Evolutionary conservation across 2,888 invertebrate genomes (phyloP), one percentile per base, ranked within the genome.

Genomic region (Polyommatus iphigenia): DNA sequence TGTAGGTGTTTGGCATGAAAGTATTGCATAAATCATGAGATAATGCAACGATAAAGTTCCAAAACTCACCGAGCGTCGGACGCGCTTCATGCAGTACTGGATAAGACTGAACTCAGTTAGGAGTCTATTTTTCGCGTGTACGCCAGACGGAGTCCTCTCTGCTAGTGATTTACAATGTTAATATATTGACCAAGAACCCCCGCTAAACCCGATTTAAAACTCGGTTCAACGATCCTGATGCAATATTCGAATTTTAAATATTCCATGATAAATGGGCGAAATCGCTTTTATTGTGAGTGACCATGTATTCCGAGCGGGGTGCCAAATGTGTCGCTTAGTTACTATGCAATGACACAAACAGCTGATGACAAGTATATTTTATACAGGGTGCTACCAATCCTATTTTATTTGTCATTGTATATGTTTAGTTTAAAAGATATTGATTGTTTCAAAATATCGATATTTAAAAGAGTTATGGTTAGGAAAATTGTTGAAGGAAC

Each of bases 91-190:
- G 83, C 89, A 88, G 20, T 67, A 67, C 67, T 67, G 67, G 67
- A 67, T 67, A 67, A 67, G 67, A 32, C 29, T 32, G 29, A 67
- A 59, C 67, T 67, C 67, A 86, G 90, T 88, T 89, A 88, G 18
- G 54, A 54, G 86, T 91, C 91, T 93, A 92, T 93, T 93, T 93
- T 93, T 90, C 89, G 93, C 91, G 87, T 86, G 87, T 88, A 84
- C 85, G 83, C 83, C 85, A 80, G 85, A 87, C 90, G 90, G 87
- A 86, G 89, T 89, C 86, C 89, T 88, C 86, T 83, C 84, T 84
- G 86, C 87, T 87, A 88, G 89, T 91, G 91, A 92, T 92, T 91
- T 92, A 91, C 89, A 87, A 88, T 85, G 83, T 83, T 85, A 87
- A 86, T 86, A 87, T 88, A 84, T 29, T 54, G 29, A 77, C 77